Percentiles rank a stretch among this genome's conserved stretches.
phyloP scores from a whole-genome alignment of 1,140 invertebrate genomes.

The Pachyrhynchus sulphureomaculatus region DNA sequence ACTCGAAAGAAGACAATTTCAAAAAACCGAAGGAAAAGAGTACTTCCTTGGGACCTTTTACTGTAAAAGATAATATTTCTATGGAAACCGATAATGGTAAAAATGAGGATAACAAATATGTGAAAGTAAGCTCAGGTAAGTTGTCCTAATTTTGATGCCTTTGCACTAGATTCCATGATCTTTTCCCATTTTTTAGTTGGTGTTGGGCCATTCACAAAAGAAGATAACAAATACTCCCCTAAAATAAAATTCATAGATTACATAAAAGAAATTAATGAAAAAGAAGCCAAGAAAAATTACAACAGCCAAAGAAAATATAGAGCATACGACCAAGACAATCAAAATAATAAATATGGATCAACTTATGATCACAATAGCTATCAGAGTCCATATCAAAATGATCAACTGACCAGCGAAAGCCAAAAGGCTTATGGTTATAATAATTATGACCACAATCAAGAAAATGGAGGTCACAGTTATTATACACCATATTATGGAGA shows the following conservation, averaged over 20 bases:
- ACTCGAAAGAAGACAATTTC: constrained; percentile 48
- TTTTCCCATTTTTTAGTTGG: constrained; percentile 46
- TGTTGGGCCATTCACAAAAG: constrained; percentile 61
- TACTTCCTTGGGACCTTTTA: constrained; percentile 49
- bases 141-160: background rate
- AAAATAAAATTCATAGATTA: constrained; percentile 63
- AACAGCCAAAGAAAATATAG: constrained; percentile 56
- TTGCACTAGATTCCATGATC: background rate
- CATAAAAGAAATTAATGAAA: constrained; percentile 64
- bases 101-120: constrained; percentile 47
- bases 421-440: background rate
- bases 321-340: constrained; percentile 49
- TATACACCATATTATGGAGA: background rate
- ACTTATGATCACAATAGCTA: background rate
- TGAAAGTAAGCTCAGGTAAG: constrained; percentile 41
- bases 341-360: background rate
- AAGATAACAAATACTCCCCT: constrained; percentile 58
- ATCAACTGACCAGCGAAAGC: background rate
- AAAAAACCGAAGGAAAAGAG: constrained; percentile 27
- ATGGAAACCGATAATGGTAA: constrained; percentile 46
- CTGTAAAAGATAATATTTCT: constrained; percentile 49
- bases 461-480: background rate
- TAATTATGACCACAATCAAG: background rate
- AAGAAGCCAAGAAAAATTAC: constrained; percentile 60
- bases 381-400: background rate